Conservation (phyloP, 1,140 invertebrate genomes). For the Camponotus pennsylvanicus region DNA sequence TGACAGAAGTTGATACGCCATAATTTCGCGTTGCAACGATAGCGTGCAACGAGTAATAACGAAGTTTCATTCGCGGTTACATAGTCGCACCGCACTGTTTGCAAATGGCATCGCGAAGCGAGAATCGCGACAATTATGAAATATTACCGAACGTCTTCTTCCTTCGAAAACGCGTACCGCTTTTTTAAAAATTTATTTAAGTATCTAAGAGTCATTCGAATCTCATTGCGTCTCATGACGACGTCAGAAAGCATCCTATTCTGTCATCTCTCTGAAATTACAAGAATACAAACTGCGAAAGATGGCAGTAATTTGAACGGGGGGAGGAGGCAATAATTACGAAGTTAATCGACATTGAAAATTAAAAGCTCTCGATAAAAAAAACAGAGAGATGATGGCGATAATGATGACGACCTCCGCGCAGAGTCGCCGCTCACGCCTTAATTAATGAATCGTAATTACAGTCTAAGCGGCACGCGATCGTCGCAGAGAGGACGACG, state of each 20-base stretch:
- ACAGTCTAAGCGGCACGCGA: constrained; percentile 81
- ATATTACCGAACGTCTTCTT: background rate
- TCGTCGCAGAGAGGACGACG: constrained; percentile 74
- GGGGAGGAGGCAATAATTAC: too few relatives aligned
- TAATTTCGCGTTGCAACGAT: constrained; percentile 57
- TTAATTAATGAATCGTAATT: constrained; percentile 84
- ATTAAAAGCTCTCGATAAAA: background rate
- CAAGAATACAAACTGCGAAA: background rate
- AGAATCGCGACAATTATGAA: constrained; percentile 42
- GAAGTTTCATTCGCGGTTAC: constrained; percentile 36
- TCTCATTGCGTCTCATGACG: background rate
- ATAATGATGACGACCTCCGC: background rate
- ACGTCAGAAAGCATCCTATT: background rate
- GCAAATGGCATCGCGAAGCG: constrained; percentile 35
- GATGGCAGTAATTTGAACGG: constrained; percentile 10
- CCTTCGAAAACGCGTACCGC: background rate
- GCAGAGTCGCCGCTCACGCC: constrained; percentile 57
- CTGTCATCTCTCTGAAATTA: background rate
- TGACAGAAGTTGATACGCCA: constrained; percentile 61
- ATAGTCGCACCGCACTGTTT: background rate
- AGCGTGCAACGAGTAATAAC: constrained; percentile 37
- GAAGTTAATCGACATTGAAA: background rate
- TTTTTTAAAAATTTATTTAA: background rate
- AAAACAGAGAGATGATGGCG: background rate
- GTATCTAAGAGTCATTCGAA: too few relatives aligned